phyloP scores from a whole-genome alignment of 2,888 invertebrate species.

The Macrophya annulata region DNA sequence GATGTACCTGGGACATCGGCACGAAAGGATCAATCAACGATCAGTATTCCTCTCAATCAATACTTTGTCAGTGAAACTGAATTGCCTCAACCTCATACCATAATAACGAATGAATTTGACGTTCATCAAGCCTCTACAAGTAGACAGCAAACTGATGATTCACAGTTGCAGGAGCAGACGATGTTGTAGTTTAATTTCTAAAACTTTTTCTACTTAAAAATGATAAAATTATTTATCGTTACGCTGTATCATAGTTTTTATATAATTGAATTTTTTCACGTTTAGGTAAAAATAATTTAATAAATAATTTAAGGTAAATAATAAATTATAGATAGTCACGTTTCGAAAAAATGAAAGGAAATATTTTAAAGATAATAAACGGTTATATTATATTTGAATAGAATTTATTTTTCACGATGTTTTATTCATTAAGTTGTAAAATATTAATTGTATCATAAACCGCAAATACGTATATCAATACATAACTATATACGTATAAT shows the following conservation, averaged over 20 bases:
- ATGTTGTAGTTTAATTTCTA: neutral
- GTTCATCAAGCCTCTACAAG: neutral
- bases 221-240: neutral
- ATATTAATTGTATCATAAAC: neutral
- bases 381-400: neutral
- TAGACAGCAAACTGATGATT: neutral
- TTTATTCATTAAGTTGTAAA: neutral
- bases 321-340: constrained; percentile 10
- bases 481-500: neutral
- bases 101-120: neutral
- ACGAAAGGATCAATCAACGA: neutral
- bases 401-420: neutral
- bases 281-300: neutral
- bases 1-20: neutral
- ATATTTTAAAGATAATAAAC: neutral
- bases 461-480: neutral
- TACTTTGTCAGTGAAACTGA: neutral
- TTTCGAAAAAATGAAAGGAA: neutral
- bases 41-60: neutral
- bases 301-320: neutral
- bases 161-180: neutral
- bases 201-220: neutral
- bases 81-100: neutral
- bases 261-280: too few species aligned
- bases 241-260: too few species aligned